phyloP scores from a whole-genome alignment of 2,888 invertebrate genomes.

The Syritta pipiens region DNA sequence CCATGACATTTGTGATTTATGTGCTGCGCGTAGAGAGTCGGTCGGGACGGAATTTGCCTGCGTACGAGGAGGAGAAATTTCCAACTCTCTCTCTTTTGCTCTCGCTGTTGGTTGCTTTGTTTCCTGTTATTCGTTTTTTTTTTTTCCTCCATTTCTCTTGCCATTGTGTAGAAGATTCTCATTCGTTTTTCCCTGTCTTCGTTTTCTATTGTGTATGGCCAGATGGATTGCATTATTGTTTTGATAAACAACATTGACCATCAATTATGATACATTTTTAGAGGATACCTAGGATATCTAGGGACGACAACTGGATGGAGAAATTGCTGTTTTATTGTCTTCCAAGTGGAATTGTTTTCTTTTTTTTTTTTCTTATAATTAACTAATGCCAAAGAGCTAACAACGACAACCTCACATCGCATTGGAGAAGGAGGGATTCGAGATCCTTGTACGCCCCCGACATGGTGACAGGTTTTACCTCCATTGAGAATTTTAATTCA shows the following conservation, averaged over 20 bases:
- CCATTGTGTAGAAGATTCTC: slow-evolving; percentile 13
- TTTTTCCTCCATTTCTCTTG: background rate
- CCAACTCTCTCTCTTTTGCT: no score
- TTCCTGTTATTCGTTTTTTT: background rate
- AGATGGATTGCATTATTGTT: slow-evolving; percentile 52
- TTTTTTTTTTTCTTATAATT: background rate
- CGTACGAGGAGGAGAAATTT: slow-evolving; percentile 3
- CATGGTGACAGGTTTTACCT: no score
- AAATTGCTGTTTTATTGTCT: no score
- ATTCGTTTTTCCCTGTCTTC: slow-evolving; percentile 2
- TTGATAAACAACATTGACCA: slow-evolving; percentile 64
- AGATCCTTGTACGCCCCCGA: no score
- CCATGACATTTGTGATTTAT: slow-evolving; percentile 49
- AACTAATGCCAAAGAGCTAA: no score
- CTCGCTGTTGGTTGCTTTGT: background rate
- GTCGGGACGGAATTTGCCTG: slow-evolving; percentile 4
- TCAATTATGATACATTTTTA: slow-evolving; percentile 35
- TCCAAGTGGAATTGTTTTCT: background rate
- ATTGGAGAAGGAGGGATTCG: no score
- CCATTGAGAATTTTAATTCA: no score
- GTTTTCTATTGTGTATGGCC: slow-evolving; percentile 18
- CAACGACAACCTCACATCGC: no score
- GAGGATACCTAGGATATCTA: slow-evolving; percentile 10
- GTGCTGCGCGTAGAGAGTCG: slow-evolving; percentile 57
- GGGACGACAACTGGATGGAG: slow-evolving; percentile 4